phyloP scores from a whole-genome alignment of 1,140 invertebrate genomes.

The Heliothis subflexa region DNA sequence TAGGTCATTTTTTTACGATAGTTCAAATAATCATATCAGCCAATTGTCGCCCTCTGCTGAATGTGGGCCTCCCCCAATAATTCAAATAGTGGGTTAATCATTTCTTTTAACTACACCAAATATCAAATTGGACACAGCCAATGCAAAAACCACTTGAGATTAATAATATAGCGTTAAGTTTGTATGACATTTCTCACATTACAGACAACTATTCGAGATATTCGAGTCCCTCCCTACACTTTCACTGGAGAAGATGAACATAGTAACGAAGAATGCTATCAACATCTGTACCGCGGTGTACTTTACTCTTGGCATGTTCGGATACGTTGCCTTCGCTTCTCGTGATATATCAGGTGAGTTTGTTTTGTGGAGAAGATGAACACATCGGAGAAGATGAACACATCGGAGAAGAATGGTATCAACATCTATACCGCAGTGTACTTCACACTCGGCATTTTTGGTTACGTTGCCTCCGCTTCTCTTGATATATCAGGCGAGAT shows the following conservation, averaged over 20 bases:
- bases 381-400: not conserved
- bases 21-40: too few relatives aligned
- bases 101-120: too few relatives aligned
- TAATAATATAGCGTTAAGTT: too few relatives aligned
- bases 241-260: slow-evolving; percentile 95
- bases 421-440: slow-evolving; percentile 96
- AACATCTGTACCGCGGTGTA: slow-evolving; percentile 96
- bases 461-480: slow-evolving; percentile 96
- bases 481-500: slow-evolving; percentile 88
- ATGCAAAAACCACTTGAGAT: too few relatives aligned
- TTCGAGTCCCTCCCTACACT: slow-evolving; percentile 96
- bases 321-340: slow-evolving; percentile 96
- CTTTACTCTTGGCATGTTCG: slow-evolving; percentile 96
- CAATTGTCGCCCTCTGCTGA: too few relatives aligned
- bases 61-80: too few relatives aligned
- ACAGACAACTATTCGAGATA: slow-evolving; percentile 97
- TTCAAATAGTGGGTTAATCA: too few relatives aligned
- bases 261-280: slow-evolving; percentile 94
- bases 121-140: too few relatives aligned
- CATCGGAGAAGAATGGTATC: slow-evolving; percentile 90
- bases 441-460: slow-evolving; percentile 96
- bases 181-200: slow-evolving; percentile 44
- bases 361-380: slow-evolving; percentile 35
- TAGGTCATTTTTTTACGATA: not conserved
- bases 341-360: slow-evolving; percentile 88